These are phyloP conservation scores for Atethmia centrago DNA, from an alignment of 2,888 invertebrate species.

Conservation along the genomic window DNA sequence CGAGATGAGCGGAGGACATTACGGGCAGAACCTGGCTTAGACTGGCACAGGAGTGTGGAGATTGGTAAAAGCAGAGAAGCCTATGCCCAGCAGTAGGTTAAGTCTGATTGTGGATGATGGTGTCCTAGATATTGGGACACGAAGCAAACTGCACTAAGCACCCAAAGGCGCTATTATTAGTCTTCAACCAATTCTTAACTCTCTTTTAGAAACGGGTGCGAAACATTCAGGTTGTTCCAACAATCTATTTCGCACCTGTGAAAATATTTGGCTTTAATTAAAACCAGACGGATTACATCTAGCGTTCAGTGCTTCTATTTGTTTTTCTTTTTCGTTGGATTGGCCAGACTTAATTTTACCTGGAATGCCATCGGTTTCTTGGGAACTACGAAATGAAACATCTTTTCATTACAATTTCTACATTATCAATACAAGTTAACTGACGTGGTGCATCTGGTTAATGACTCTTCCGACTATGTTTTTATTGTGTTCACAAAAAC, in stretches of 20 bases:
- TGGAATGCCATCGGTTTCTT: conserved; percentile 18
- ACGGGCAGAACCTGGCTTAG: background rate
- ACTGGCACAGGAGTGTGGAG: background rate
- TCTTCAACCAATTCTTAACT: background rate
- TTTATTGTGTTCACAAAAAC: background rate
- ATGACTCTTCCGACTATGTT: background rate
- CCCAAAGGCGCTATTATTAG: background rate
- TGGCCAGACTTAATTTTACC: conserved; percentile 7
- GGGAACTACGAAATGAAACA: conserved; percentile 2
- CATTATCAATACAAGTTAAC: background rate
- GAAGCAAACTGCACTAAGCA: background rate
- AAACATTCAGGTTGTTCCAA: conserved; percentile 14
- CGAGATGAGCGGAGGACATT: background rate
- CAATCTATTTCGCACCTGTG: conserved; percentile 44
- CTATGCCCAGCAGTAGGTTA: background rate
- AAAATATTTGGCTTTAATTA: conserved; percentile 49
- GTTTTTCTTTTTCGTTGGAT: conserved; percentile 9
- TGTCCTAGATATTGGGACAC: background rate
- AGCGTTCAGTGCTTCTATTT: conserved; percentile 19
- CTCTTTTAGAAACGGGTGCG: background rate
- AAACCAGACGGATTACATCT: conserved; percentile 28
- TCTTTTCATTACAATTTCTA: background rate
- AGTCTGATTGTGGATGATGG: too few species aligned
- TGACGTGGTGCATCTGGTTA: background rate
- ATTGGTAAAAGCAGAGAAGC: background rate